Evolutionary conservation across 2,797 vertebrate genomes (phyloP), one percentile per base, ranked within the genome.

Genomic region (Orestias chungarensis): DNA sequence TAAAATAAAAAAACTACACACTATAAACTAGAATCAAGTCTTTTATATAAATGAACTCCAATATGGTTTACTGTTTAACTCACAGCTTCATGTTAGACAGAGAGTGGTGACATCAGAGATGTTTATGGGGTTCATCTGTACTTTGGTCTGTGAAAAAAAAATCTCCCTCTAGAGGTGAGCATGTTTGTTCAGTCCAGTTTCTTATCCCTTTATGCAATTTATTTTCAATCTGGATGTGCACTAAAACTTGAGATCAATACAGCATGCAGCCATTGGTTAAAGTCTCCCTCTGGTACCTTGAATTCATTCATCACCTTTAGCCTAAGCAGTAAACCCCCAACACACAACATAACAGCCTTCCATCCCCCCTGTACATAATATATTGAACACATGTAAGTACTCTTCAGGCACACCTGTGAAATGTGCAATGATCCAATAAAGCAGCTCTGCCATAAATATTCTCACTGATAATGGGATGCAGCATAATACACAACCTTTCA

Each of bases 241-340:
- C 81, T 87, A 84, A 84, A 88, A 82, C 74, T 66, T 76, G 66
- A 71, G 78, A 89, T 92, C 83, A 10, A 88, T 88, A 80, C 1
- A 46, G 74, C 38, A 61, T 57, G 76, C 72, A 73, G 64, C 61
- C 23, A 42, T 66, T 33, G 65, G 68, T 78, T 67, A 73, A 70
- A 70, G 33, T 40, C 54, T 72, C 68, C 29, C 78, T 54, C 31
- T 77, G 69, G 69, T 81, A 75, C 65, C 80, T 78, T 78, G 31
- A 75, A 85, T 78, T 83, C 54, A 82, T 81, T 73, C 42, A 43
- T 79, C 69, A 83, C 76, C 81, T 66, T 77, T 71, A 66, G 72
- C 70, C 82, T 80, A 72, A 77, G 66, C 65, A 68, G 55, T 54
- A 70, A 70, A 33, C 27, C 25, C 42, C 29, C 8, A 43, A 27